Evolutionary conservation across 2,113 vertebrate species (phyloP), one percentile per base, ranked within the genome.

Genomic region (Silurus asotus): DNA sequence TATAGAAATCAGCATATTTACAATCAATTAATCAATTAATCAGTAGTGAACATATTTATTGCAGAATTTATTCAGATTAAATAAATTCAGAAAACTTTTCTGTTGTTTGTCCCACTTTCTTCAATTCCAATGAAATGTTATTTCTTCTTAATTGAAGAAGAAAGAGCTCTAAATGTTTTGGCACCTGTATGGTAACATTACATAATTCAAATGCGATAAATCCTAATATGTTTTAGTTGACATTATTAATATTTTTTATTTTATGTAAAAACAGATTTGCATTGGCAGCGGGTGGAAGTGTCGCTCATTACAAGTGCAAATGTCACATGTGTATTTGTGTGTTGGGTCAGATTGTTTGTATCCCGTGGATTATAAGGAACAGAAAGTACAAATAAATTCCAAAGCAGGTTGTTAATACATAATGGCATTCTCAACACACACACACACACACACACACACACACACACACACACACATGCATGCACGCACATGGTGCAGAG

Each of bases 401-500:
- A 19, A 8, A 37, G 14, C 67, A 70, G 37, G 7, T 23, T 49
- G 37, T 19, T 23, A 49, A 49, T 23, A 8, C 23, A 5, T 74
- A 74, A 49, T 74, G 9, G 7, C 2, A 15, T 70, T 7, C 28
- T 70, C 13, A 6, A 74, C 19, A 51, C 45, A 49, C 70, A 51
- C 45, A 74, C 45, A 74, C 28, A 74, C 45, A 74, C 19, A 23
- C 70, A 74, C 70, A 23, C 70, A 74, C 45, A 74, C 8, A 23
- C 70, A 74, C 45, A 23, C 70, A 23, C 70, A 11, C 70, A 74
- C 45, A 49, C 45, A 23, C n/a, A n/a, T n/a, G n/a, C n/a, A n/a
- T n/a, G n/a, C 37, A 77, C 45, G 45, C 80, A 86, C 48, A 77
- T 49, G 49, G 17, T 65, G 14, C 51, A 86, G 75, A 84, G 70